phyloP scores from a whole-genome alignment of 1,140 invertebrate species.

The Lerema accius region DNA sequence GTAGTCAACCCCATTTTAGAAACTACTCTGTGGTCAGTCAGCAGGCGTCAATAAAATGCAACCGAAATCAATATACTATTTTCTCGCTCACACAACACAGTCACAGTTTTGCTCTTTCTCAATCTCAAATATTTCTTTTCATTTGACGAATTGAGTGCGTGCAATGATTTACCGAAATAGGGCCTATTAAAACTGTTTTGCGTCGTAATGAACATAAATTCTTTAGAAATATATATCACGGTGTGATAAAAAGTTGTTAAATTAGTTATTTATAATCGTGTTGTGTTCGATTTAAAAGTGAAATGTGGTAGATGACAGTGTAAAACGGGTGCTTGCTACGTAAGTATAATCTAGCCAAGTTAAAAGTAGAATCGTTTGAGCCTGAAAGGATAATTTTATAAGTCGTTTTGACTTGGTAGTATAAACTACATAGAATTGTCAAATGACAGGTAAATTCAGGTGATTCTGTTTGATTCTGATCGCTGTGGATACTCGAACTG shows the following conservation, averaged over 20 bases:
- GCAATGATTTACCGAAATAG: slow-evolving; percentile 61
- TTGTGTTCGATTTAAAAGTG: slow-evolving; percentile 63
- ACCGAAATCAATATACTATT: slow-evolving; percentile 36
- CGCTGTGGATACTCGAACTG: slow-evolving; percentile 21
- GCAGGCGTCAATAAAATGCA: slow-evolving; percentile 39
- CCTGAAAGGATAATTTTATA: slow-evolving; percentile 15
- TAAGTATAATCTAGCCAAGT: slow-evolving; percentile 75
- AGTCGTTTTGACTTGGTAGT: slow-evolving; percentile 52
- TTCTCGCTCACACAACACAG: slow-evolving; percentile 41
- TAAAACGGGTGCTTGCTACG: slow-evolving; percentile 73
- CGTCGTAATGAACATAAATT: slow-evolving; percentile 50
- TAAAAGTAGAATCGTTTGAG: slow-evolving; percentile 35
- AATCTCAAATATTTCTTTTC: slow-evolving; percentile 68
- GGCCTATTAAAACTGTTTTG: slow-evolving; percentile 60
- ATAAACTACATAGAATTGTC: slow-evolving; percentile 57
- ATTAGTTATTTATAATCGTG: slow-evolving; percentile 52
- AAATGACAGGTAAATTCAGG: slow-evolving; percentile 66
- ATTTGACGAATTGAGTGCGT: slow-evolving; percentile 59
- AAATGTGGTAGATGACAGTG: slow-evolving; percentile 80
- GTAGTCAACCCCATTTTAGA: no score
- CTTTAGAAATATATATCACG: slow-evolving; percentile 44
- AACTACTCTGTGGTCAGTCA: slow-evolving; percentile 40
- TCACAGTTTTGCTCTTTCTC: slow-evolving; percentile 49
- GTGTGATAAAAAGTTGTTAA: slow-evolving; percentile 40
- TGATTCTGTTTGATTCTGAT: slow-evolving; percentile 35